A percentile compares a stretch with the other conserved stretches of the same genome.
phyloP scores from a whole-genome alignment of 2,888 invertebrate species.

The Torymus tubicola region DNA sequence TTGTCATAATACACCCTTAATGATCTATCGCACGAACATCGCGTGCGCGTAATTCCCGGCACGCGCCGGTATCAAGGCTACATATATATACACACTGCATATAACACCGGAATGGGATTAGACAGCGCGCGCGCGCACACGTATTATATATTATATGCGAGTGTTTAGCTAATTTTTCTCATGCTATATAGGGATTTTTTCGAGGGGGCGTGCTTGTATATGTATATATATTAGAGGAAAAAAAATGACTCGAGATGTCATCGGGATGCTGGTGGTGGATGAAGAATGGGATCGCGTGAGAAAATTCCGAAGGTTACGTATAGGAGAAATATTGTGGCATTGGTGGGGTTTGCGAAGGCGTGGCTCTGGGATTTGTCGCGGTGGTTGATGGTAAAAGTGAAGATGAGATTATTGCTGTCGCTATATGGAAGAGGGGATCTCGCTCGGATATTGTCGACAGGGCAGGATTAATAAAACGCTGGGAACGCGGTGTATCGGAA shows the following conservation, averaged over 20 bases:
- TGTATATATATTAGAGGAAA: no score
- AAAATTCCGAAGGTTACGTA: no score
- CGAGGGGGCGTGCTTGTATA: no score
- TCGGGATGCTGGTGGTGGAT: no score
- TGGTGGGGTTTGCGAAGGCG: no score
- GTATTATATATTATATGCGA: no score
- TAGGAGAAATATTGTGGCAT: no score
- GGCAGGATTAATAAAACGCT: not conserved
- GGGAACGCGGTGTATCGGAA: not conserved
- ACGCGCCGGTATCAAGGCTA: conserved; percentile 64
- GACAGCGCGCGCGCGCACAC: no score
- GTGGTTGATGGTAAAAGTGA: not conserved
- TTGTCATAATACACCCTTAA: conserved; percentile 74
- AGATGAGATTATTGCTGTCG: not conserved
- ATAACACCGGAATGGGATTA: no score
- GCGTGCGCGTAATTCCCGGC: conserved; percentile 68
- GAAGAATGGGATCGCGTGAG: no score
- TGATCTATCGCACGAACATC: conserved; percentile 71
- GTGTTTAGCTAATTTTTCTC: conserved; percentile 69
- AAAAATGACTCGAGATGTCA: conserved; percentile 6
- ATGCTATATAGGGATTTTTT: conserved; percentile 16
- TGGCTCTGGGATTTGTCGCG: not conserved
- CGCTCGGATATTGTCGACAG: no score
- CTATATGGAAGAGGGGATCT: not conserved
- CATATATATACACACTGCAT: no score